Evolutionary conservation across 2,888 invertebrate species (phyloP).

Genomic region (Alloplasta piceator): DNA sequence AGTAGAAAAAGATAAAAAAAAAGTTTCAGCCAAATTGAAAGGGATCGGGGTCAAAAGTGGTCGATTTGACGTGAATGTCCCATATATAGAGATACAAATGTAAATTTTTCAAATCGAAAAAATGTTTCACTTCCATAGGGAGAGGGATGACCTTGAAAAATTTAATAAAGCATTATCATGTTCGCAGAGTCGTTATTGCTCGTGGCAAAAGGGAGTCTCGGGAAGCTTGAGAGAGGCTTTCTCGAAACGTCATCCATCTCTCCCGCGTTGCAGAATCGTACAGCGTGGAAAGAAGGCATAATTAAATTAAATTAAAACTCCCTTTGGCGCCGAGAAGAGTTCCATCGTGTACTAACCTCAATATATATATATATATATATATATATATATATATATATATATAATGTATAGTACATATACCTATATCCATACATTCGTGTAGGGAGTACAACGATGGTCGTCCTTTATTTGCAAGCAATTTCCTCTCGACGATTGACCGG

Average conservation of each 20-base stretch:
- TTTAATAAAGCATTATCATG: slow-evolving; percentile 7
- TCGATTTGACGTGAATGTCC: too few species aligned
- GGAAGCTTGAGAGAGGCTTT: slow-evolving; percentile 40
- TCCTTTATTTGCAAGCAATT: slow-evolving; percentile 81
- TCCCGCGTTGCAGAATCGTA: slow-evolving; percentile 66
- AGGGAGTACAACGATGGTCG: slow-evolving; percentile 60
- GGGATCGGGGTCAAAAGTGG: too few species aligned
- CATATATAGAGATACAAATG: too few species aligned
- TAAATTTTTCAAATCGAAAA: too few species aligned
- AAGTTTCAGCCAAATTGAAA: too few species aligned
- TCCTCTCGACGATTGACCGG: slow-evolving; percentile 73
- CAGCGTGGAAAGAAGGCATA: slow-evolving; percentile 76
- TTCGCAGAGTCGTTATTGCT: not conserved
- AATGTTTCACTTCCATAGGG: not conserved
- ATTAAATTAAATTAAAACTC: slow-evolving; percentile 78
- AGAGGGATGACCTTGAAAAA: slow-evolving; percentile 1
- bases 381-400: slow-evolving; percentile 16
- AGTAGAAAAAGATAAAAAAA: too few species aligned
- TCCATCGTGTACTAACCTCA: slow-evolving; percentile 34
- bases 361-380: too few species aligned
- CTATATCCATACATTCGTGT: slow-evolving; percentile 58
- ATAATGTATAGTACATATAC: slow-evolving; percentile 22
- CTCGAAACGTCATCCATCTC: slow-evolving; percentile 75
- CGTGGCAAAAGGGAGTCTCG: slow-evolving; percentile 16
- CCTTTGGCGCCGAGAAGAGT: slow-evolving; percentile 42